Conservation (phyloP, 2,113 vertebrate species). For the Anarhynchus alexandrinus region DNA sequence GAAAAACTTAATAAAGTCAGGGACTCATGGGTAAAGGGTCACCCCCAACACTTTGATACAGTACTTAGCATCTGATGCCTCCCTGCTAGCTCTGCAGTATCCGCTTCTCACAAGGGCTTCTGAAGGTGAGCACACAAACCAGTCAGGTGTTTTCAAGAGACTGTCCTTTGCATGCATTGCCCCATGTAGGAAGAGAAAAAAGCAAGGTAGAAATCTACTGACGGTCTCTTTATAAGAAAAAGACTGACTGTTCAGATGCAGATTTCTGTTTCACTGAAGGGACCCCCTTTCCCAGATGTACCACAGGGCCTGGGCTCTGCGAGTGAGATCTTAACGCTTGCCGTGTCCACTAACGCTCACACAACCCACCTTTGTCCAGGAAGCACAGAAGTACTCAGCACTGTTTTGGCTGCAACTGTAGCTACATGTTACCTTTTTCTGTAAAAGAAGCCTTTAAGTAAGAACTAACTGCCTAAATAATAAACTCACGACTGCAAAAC, state of each 20-base stretch:
- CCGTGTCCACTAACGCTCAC: background rate
- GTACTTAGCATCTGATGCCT: background rate
- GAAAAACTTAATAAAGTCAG: background rate
- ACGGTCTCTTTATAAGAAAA: background rate
- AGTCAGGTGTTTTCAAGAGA: background rate
- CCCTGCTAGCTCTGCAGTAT: background rate
- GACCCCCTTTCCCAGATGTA: background rate
- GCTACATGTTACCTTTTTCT: background rate
- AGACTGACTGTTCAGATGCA: background rate
- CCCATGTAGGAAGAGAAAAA: background rate
- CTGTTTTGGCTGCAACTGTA: background rate
- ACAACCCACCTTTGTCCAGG: background rate
- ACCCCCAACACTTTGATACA: background rate
- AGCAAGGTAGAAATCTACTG: background rate
- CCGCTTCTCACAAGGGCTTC: background rate
- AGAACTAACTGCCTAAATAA: background rate
- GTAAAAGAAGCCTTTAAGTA: background rate
- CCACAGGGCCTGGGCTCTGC: background rate
- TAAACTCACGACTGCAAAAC: background rate
- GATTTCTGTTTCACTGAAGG: background rate
- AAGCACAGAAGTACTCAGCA: background rate
- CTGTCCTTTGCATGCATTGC: background rate
- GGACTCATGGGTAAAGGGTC: background rate
- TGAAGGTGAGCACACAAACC: background rate
- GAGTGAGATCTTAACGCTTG: rapidly evolving